Base-by-base conservation (phyloP, 1,140 invertebrate species). In the Penaeus japonicus region DNA sequence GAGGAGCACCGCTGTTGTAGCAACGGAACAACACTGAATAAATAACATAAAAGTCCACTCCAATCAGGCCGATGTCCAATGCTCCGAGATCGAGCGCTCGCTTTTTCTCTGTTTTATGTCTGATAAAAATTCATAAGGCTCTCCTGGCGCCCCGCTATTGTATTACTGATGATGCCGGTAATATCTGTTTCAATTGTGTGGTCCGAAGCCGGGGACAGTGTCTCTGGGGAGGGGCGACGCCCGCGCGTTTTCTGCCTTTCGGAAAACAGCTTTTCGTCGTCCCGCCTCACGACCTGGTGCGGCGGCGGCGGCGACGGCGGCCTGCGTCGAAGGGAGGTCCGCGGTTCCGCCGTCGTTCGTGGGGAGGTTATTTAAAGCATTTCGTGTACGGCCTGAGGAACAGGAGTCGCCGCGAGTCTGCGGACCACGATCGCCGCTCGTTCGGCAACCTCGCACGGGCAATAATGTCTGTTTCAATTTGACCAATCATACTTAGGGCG, bases 41-140 rank as follows among this genome's bases (percentile, higher is more conserved):
- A 88, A 88, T 88, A 88, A 88, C 86, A 77, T 83, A 88, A 88
- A 88, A 87, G 85, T 85, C 89, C 89, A 90, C 89, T 90, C 89
- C 89, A 90, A 90, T 90, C 89, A 90, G 87, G 89, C 89, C 85
- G 77, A 88, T 84, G 89, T 90, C 89, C 87, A 78, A 85, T 88
- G 83, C 80, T 78, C 47, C 83, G 84, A 90, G 89, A 90, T 90
- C 89, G 87, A 90, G 89, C 88, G 89, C 89, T 87, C 89, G 85
- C 89, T 90, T 90, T 88, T 90, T 88, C 89, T 90, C 87, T 90
- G 85, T 88, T 90, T 90, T 87, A 88, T 84, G 85, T 84, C 89
- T 90, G 89, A 87, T 90, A 90, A 90, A 90, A 90, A 90, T 90
- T 90, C 89, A 90, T 90, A 90, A 90, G 89, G 85, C 89, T 79